phyloP scores from a whole-genome alignment of 64 coral and sea anemone genomes.

The Pachyseris speciosa region DNA sequence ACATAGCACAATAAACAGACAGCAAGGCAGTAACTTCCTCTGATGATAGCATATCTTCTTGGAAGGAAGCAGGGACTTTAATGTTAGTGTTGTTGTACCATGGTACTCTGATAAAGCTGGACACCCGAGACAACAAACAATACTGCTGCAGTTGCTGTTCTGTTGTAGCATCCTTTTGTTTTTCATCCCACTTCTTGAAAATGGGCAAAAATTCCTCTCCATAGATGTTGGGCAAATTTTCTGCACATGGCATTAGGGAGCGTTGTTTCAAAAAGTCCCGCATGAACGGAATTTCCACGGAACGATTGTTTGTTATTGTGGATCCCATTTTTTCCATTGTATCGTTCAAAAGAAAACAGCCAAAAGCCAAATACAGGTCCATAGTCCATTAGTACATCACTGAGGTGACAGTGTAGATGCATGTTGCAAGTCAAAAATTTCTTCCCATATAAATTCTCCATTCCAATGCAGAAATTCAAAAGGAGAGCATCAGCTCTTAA shows the following conservation, averaged over 20 bases:
- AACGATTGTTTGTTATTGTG: conserved; percentile 56
- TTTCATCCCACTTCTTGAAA: neutral
- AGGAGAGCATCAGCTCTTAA: conserved; percentile 44
- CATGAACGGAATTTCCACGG: conserved; percentile 61
- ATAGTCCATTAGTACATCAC: conserved; percentile 35
- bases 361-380: conserved; percentile 65
- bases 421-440: conserved; percentile 32
- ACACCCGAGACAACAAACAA: neutral
- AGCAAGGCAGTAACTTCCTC: conserved; percentile 4
- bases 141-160: neutral
- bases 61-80: neutral
- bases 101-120: neutral
- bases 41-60: neutral
- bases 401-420: conserved; percentile 37
- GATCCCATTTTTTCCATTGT: conserved; percentile 49
- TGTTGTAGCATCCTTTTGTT: neutral
- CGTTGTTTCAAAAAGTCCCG: conserved; percentile 34
- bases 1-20: neutral
- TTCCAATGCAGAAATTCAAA: conserved; percentile 41
- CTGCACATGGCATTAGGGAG: conserved; percentile 27
- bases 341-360: conserved; percentile 66
- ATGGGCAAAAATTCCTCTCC: neutral
- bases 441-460: conserved; percentile 65
- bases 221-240: conserved; percentile 22
- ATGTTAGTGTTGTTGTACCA: neutral